A percentile compares a stretch with the other conserved stretches of the same genome.
Evolutionary conservation across 92 coral and sea anemone genomes (phyloP).

Genomic region (Epizoanthus scotinus): DNA sequence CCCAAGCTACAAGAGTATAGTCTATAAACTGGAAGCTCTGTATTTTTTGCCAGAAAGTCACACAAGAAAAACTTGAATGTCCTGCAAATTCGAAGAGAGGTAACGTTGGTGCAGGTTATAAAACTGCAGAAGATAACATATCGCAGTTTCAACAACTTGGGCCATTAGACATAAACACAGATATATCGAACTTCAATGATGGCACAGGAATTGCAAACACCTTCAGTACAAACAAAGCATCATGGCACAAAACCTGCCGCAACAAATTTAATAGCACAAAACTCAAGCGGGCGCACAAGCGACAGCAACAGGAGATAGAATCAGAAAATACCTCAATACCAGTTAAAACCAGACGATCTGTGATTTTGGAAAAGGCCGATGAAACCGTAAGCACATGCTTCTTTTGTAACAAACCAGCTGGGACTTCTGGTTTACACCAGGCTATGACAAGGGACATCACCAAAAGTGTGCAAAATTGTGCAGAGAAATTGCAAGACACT

Average conservation of each 20-base stretch:
- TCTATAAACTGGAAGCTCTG: constrained; percentile 20
- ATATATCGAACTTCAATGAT: constrained; percentile 3
- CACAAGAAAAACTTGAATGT: constrained; percentile 29
- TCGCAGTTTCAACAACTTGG: constrained; percentile 17
- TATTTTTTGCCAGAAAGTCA: not conserved
- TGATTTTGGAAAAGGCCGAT: too few relatives aligned
- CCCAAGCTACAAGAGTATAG: too few relatives aligned
- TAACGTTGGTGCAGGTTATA: constrained; percentile 43
- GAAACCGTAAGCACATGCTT: too few relatives aligned
- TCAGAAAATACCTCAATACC: not conserved
- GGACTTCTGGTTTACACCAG: too few relatives aligned
- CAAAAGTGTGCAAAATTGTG: too few relatives aligned
- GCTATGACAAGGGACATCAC: too few relatives aligned
- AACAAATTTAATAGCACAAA: not conserved
- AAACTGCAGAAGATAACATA: constrained; percentile 21
- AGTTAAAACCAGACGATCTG: not conserved
- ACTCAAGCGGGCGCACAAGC: not conserved
- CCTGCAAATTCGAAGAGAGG: constrained; percentile 38
- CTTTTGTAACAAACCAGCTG: too few relatives aligned
- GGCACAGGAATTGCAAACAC: constrained; percentile 19
- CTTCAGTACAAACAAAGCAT: not conserved
- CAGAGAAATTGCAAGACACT: too few relatives aligned
- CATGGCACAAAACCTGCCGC: constrained; percentile 15
- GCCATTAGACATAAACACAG: constrained; percentile 2
- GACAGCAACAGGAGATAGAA: not conserved